Evolutionary conservation across 2,113 vertebrate species (phyloP).

Genomic region (Syngnathus typhle): DNA sequence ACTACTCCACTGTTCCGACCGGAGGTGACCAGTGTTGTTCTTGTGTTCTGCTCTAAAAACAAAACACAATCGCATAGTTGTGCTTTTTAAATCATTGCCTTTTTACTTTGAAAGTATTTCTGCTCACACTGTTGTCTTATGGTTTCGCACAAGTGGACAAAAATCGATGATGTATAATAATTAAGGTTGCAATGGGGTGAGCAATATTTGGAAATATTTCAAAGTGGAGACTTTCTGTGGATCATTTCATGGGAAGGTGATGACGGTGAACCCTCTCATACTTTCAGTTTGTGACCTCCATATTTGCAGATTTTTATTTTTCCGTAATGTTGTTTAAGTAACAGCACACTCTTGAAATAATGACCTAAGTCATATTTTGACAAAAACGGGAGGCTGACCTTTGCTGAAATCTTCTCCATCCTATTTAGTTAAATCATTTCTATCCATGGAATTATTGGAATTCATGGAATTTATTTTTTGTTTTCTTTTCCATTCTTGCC

Average conservation of each 20-base stretch:
- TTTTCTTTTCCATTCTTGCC: too few species aligned
- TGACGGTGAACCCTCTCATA: too few species aligned
- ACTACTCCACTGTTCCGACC: slow-evolving; percentile 87
- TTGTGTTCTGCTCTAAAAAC: slow-evolving; percentile 58
- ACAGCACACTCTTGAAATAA: too few species aligned
- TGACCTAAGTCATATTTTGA: too few species aligned
- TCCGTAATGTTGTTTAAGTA: too few species aligned
- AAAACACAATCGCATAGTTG: slow-evolving; percentile 9
- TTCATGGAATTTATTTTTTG: too few species aligned
- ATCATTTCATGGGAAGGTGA: neutral
- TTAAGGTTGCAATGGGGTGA: slow-evolving; percentile 4
- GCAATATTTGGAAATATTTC: neutral
- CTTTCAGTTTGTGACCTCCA: too few species aligned
- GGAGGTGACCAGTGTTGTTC: slow-evolving; percentile 82
- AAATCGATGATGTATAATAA: slow-evolving; percentile 60
- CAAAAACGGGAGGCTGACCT: too few species aligned
- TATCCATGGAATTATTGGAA: too few species aligned
- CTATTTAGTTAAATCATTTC: too few species aligned
- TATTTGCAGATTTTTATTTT: too few species aligned
- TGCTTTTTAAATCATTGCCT: slow-evolving; percentile 11
- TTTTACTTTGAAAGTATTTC: slow-evolving; percentile 16
- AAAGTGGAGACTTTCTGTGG: neutral
- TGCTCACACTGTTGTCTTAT: slow-evolving; percentile 65
- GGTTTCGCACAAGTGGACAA: slow-evolving; percentile 55
- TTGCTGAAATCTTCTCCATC: too few species aligned